Evolutionary conservation across 2,113 vertebrate species (phyloP), one percentile per base, ranked within the genome.

Genomic region (Ariopsis seemanni): DNA sequence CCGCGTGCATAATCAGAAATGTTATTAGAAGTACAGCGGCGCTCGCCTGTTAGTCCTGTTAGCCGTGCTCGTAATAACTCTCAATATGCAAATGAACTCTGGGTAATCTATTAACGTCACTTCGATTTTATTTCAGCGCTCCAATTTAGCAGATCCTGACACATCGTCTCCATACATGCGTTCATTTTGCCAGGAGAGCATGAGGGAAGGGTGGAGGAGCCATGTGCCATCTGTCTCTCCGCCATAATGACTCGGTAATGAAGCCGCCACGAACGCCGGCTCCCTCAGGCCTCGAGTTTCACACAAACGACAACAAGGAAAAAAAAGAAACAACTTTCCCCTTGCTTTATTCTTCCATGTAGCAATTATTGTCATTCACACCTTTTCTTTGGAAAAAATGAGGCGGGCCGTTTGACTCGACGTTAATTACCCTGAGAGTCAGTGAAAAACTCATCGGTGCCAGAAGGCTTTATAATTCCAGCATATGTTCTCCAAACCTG

Each of bases 81-180:
- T 91, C 83, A 84, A 93, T 93, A 95, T 95, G 94, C 93, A 94
- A 95, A 95, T 95, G 91, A 93, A 93, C 89, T 92, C 92, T 90
- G 93, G 94, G 92, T 95, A 95, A 95, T 95, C 94, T 94, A 94
- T 95, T 95, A 94, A 94, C 89, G 94, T 95, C 95, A 94, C 94
- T 95, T 94, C 92, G 90, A 91, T 91, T 95, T 94, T 92, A 93
- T 92, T 93, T 95, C 94, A 89, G 87, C 83, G 30, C 90, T 92
- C 93, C 92, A 95, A 94, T 95, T 94, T 94, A 91, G 92, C 90
- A 57, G 89, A 93, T 93, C 91, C 89, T 93, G 94, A 94, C 94
- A 94, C 91, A 89, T 94, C 48, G 91, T 90, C 88, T 90, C 88
- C 72, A 27, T 86, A 89, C 92, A 92, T 85, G 90, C 93, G 92